Base-by-base conservation (phyloP, 2,888 invertebrate genomes). In the Parapristionchus giblindavisi region DNA sequence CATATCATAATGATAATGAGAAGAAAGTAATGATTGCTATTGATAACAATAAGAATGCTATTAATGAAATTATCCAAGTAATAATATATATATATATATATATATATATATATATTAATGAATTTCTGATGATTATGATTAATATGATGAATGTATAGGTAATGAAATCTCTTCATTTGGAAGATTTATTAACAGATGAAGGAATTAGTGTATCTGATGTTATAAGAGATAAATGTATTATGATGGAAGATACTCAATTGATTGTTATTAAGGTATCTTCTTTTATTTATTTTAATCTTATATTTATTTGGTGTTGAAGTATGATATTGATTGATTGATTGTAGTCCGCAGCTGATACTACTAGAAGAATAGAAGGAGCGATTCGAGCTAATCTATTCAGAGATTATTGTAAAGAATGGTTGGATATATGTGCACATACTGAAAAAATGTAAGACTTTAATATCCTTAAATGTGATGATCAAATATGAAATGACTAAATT, bases 241-340 rank as follows among this genome's bases (percentile, higher is more conserved):
- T 40, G 8, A 32, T 71, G 8, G 58, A 71, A 27, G 40, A 38
- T 1, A 27, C 24, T 5, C 40, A 71, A 17, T 11, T 58, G 6
- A 58, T 38, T n/a, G 71, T 71, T 17, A 71, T 71, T 40, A 71
- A 40, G 71, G 71, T 71, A 58, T 29, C 3, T 27, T n/a, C 29
- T 14, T 21, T 38, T 40, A 8, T n/a, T n/a, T n/a, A n/a, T n/a
- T n/a, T n/a, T n/a, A n/a, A n/a, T n/a, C n/a, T n/a, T n/a, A n/a
- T n/a, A n/a, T n/a, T n/a, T n/a, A n/a, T n/a, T n/a, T n/a, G n/a
- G n/a, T n/a, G 32, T 34, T 24, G 4, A 27, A 27, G 54, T 29
- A 27, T 36, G 27, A 17, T 17, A 58, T 32, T 6, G 2, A 70
- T 34, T 21, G 32, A 29, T 29, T n/a, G 36, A 36, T 54, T 58